Percentiles rank a stretch among this genome's conserved stretches.
phyloP scores from a whole-genome alignment of 2,888 invertebrate species.

The Linnaemya tessellans region DNA sequence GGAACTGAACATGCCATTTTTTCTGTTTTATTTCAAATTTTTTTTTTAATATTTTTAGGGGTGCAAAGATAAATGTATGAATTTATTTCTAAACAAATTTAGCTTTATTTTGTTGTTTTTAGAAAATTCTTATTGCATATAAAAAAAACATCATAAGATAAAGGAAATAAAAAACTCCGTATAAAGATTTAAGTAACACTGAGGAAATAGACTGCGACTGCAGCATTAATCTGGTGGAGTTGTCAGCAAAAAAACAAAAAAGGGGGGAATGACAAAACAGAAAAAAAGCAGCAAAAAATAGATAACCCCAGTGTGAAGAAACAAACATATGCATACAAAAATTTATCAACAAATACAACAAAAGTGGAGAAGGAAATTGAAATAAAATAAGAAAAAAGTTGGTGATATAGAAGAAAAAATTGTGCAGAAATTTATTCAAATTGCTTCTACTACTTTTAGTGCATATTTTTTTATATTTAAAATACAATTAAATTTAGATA shows the following conservation, averaged over 20 bases:
- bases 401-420: neutral
- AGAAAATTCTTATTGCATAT: neutral
- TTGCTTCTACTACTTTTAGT: neutral
- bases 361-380: neutral
- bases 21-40: too few relatives aligned
- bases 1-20: too few relatives aligned
- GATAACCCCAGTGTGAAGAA: neutral
- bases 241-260: neutral
- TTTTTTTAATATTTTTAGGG: too few relatives aligned
- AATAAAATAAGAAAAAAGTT: neutral
- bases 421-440: neutral
- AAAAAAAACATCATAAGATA: neutral
- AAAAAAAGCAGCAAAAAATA: neutral
- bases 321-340: neutral
- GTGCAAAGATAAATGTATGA: neutral
- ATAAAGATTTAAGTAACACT: neutral
- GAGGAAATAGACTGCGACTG: neutral
- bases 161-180: neutral
- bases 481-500: too few relatives aligned
- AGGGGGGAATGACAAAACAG: neutral
- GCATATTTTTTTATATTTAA: neutral
- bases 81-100: slow-evolving; percentile 16
- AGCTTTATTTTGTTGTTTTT: neutral
- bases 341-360: neutral
- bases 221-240: neutral